Evolutionary conservation across 1,140 invertebrate genomes (phyloP).

Genomic region (Halesus radiatus): DNA sequence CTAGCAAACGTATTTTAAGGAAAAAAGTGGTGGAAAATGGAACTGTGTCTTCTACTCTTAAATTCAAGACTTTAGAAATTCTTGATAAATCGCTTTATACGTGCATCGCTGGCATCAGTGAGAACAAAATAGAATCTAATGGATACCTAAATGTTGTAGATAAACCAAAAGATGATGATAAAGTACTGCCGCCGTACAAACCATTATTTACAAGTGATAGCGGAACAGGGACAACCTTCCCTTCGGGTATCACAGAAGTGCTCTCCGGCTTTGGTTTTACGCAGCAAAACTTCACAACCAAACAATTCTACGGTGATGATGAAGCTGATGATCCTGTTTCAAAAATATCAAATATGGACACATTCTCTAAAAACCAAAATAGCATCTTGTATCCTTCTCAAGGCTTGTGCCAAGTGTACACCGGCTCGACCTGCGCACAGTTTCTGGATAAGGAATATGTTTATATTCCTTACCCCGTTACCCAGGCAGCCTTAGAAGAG

Average conservation of each 20-base stretch:
- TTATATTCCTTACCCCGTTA: slow-evolving; percentile 85
- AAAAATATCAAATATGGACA: slow-evolving; percentile 34
- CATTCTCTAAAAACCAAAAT: background rate
- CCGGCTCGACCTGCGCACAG: slow-evolving; percentile 83
- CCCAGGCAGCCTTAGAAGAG: slow-evolving; percentile 85
- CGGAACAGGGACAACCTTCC: background rate
- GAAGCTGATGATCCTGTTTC: background rate
- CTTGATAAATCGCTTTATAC: slow-evolving; percentile 80
- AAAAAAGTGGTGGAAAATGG: slow-evolving; percentile 61
- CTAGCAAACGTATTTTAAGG: slow-evolving; percentile 65
- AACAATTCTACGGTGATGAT: slow-evolving; percentile 14
- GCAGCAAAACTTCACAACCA: slow-evolving; percentile 1
- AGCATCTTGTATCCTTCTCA: slow-evolving; percentile 46
- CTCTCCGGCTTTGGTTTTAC: slow-evolving; percentile 38
- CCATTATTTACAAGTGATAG: slow-evolving; percentile 16
- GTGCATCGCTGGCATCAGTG: slow-evolving; percentile 73
- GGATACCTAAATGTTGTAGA: slow-evolving; percentile 73
- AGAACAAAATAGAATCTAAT: slow-evolving; percentile 74
- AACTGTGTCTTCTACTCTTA: slow-evolving; percentile 68
- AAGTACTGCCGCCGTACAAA: slow-evolving; percentile 13
- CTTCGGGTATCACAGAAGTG: slow-evolving; percentile 34
- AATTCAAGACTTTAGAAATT: slow-evolving; percentile 74
- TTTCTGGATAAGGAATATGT: slow-evolving; percentile 86
- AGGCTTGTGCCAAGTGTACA: slow-evolving; percentile 81
- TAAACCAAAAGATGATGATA: slow-evolving; percentile 33